phyloP scores from a whole-genome alignment of 1,140 invertebrate species.

The Sinella curviseta region DNA sequence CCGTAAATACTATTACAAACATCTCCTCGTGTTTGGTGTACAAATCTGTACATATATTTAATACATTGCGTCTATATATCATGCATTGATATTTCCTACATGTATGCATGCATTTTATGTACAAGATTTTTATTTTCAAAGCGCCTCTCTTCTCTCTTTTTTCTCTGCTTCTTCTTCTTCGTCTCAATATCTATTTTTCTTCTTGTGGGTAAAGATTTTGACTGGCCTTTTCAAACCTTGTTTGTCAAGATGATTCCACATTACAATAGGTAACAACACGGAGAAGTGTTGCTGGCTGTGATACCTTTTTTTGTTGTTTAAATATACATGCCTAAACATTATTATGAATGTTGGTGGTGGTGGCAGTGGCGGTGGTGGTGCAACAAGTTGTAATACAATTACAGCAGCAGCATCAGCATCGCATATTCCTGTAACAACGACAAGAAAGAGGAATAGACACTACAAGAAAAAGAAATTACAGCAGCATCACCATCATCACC shows the following conservation, averaged over 20 bases:
- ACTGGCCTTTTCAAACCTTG: constrained; percentile 8
- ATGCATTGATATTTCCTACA: too few relatives aligned
- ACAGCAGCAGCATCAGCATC: not conserved
- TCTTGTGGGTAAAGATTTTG: constrained; percentile 5
- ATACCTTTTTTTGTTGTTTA: not conserved
- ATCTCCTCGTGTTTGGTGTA: too few relatives aligned
- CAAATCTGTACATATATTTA: too few relatives aligned
- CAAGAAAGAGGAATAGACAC: not conserved
- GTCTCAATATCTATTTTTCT: not conserved
- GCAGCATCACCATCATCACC: too few relatives aligned
- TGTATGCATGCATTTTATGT: too few relatives aligned
- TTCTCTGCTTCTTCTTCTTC: not conserved
- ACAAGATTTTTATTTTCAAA: too few relatives aligned
- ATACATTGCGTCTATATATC: too few relatives aligned
- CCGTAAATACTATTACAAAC: too few relatives aligned
- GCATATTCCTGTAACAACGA: too few relatives aligned
- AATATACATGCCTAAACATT: not conserved
- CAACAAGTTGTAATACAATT: not conserved
- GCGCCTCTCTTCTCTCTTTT: not conserved
- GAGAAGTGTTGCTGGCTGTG: constrained; percentile 4
- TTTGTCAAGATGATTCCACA: not conserved
- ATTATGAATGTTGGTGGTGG: not conserved
- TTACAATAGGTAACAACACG: constrained; percentile 8
- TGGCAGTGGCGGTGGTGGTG: not conserved
- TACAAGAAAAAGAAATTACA: not conserved